Base-by-base conservation (phyloP, 2,797 vertebrate genomes). In the Alcedo quadribrachys region DNA sequence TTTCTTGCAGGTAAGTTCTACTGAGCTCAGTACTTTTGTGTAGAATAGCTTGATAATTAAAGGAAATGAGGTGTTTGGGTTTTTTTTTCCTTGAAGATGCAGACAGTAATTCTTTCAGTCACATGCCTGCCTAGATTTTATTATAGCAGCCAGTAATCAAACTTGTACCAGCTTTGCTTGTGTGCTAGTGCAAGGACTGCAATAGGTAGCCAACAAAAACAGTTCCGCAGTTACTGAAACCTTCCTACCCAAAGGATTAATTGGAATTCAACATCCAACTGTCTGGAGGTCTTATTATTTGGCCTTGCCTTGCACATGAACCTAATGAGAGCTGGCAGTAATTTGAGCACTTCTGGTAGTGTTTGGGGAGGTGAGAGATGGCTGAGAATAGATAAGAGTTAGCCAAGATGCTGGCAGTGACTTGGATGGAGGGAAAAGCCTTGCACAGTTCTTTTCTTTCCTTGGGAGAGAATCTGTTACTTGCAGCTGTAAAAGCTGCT, bases 311-410 rank as follows among this genome's bases (percentile, higher is more conserved):
- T 89, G 54, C 0, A 7, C 32, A 5, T 86, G 83, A 92, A 80
- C 91, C 78, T 95, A 91, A 95, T 80, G 78, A 95, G 84, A 93
- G 74, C 92, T 93, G 92, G 92, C 92, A 94, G 93, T 93, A 87
- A 95, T 90, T 88, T 93, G 93, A 95, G 77, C 89, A 84, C 65
- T 92, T 85, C 70, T 93, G 87, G 80, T 90, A 54, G 55, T 70
- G 83, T 89, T 71, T 87, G 74, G 89, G 88, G 91, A 91, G 89
- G 90, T 88, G 77, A 96, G 92, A 89, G 79, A 82, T 90, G 85
- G 92, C 91, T 92, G 87, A 78, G 92, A 94, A 92, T 83, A 93
- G 91, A 79, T 67, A 92, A 89, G 79, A 87, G 75, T 62, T 80
- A 68, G 83, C 76, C 54, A 61, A 83, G 91, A 89, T 66, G 66